Conservation (phyloP, 2,113 vertebrate genomes). For the Limanda limanda region DNA sequence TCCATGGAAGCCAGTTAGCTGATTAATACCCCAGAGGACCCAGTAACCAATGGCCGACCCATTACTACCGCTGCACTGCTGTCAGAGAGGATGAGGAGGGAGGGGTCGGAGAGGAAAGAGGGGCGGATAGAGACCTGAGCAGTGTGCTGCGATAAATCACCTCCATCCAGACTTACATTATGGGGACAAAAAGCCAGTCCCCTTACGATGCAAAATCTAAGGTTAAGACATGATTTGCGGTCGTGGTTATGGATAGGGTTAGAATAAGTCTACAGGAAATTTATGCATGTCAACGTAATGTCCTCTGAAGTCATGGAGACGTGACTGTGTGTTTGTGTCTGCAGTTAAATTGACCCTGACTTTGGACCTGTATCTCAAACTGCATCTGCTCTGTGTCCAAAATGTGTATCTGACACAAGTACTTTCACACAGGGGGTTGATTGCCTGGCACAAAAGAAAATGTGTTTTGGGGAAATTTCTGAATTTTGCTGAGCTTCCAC, state of each 20-base stretch:
- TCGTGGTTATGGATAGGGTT: not conserved
- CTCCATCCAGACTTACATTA: not conserved
- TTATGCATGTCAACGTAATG: not conserved
- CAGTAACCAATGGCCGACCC: conserved; percentile 37
- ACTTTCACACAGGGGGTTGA: no score
- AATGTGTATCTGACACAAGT: no score
- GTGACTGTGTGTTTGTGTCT: no score
- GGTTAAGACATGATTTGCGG: not conserved
- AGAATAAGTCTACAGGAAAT: not conserved
- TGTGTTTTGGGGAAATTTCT: no score
- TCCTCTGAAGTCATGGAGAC: not conserved
- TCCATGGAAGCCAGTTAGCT: conserved; percentile 66
- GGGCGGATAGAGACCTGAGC: conserved; percentile 34
- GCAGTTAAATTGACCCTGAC: no score
- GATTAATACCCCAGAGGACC: conserved; percentile 74
- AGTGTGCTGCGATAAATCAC: conserved; percentile 41
- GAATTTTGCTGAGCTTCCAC: no score
- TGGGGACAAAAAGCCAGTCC: not conserved
- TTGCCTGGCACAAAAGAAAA: no score
- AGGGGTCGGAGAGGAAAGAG: not conserved
- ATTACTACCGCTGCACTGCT: conserved; percentile 32
- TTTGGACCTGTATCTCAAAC: no score
- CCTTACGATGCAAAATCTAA: not conserved
- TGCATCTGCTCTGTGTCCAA: no score
- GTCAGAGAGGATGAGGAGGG: conserved; percentile 46